These are phyloP conservation scores for Drosophila fungiperda DNA, from an alignment of 2,888 invertebrate genomes.

Conservation along the genomic window DNA sequence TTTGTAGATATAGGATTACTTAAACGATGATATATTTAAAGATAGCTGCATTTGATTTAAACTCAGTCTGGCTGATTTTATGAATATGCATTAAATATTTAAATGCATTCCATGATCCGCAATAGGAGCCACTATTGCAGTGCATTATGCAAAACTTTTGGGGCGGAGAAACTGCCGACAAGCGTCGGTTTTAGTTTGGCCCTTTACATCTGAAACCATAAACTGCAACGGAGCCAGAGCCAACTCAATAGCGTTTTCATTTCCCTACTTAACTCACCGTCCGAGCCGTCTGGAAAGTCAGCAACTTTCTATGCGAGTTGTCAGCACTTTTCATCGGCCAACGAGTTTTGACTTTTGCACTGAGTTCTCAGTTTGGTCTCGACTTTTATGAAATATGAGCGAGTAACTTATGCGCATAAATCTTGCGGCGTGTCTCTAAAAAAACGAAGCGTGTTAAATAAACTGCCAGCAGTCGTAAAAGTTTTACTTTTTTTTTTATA, in stretches of 20 bases:
- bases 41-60: neutral
- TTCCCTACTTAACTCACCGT: conserved; percentile 44
- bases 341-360: conserved; percentile 53
- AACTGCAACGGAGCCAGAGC: conserved; percentile 39
- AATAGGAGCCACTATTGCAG: conserved; percentile 46
- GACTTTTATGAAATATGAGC: conserved; percentile 79
- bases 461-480: conserved; percentile 58
- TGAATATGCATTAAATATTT: conserved; percentile 28
- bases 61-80: neutral
- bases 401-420: conserved; percentile 78
- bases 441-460: conserved; percentile 51
- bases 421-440: conserved; percentile 53
- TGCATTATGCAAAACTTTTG: conserved; percentile 71
- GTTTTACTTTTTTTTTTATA: conserved; percentile 23
- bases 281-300: conserved; percentile 67
- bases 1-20: neutral
- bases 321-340: conserved; percentile 68
- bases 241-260: conserved; percentile 52
- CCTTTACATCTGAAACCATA: conserved; percentile 43
- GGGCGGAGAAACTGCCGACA: conserved; percentile 33
- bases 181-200: conserved; percentile 16
- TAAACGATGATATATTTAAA: neutral
- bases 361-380: conserved; percentile 35
- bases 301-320: conserved; percentile 75
- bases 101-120: conserved; percentile 17